A percentile compares a stretch with the other conserved stretches of the same genome.
Evolutionary conservation across 2,797 vertebrate species (phyloP).

Genomic region (Podargus strigoides): DNA sequence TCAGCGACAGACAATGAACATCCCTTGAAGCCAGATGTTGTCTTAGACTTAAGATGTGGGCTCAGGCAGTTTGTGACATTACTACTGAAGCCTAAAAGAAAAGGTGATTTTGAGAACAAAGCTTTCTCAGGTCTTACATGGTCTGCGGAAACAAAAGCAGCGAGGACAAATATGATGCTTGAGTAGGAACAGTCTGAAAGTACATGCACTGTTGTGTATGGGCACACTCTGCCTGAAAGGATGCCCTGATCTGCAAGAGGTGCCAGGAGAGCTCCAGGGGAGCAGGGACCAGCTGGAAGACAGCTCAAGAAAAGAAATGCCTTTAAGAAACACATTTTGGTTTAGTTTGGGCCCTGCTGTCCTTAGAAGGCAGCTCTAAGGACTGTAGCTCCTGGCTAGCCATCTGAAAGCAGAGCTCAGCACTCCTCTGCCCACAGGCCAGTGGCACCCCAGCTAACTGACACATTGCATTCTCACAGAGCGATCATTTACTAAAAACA

Average conservation of each 20-base stretch:
- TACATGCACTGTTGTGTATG: neutral
- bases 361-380: neutral
- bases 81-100: neutral
- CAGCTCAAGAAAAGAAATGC: neutral
- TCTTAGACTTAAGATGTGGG: constrained; percentile 6
- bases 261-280: neutral
- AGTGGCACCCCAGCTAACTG: neutral
- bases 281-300: neutral
- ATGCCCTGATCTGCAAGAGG: neutral
- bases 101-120: constrained; percentile 21
- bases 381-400: neutral
- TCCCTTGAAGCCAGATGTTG: neutral
- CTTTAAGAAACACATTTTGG: neutral
- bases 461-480: neutral
- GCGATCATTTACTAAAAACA: neutral
- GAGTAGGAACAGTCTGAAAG: neutral
- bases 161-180: neutral
- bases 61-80: constrained; percentile 19
- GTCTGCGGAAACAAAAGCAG: constrained; percentile 52
- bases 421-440: neutral
- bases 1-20: constrained; percentile 31
- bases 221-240: neutral
- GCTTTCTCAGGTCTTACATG: neutral
- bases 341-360: neutral
- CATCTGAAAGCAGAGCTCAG: neutral